Conservation (phyloP, 1,140 invertebrate genomes). For the Camponotus pennsylvanicus region DNA sequence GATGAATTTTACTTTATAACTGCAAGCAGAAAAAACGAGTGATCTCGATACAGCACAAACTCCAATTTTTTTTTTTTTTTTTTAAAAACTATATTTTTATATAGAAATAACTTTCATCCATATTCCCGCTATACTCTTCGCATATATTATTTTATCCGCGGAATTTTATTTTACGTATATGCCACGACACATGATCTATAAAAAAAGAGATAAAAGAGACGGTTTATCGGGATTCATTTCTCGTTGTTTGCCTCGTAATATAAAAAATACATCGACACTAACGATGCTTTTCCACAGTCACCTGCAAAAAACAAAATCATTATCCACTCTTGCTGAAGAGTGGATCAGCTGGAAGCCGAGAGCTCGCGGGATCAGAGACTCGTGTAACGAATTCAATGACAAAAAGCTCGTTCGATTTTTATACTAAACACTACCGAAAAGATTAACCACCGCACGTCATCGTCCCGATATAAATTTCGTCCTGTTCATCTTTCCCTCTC, state of each 20-base stretch:
- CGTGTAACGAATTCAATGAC: constrained; percentile 46
- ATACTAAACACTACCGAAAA: constrained; percentile 10
- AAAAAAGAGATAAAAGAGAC: background rate
- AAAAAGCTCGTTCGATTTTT: constrained; percentile 49
- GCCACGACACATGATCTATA: background rate
- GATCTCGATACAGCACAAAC: background rate
- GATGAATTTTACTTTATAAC: constrained; percentile 1
- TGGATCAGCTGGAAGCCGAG: constrained; percentile 10
- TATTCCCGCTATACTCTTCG: background rate
- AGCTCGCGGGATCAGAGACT: constrained; percentile 41
- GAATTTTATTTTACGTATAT: constrained; percentile 19
- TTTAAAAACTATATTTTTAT: too few species aligned
- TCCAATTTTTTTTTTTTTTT: too few species aligned
- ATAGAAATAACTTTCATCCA: background rate
- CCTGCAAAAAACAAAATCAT: background rate
- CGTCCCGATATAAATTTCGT: constrained; percentile 56
- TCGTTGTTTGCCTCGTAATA: background rate
- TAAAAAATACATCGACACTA: background rate
- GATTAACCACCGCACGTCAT: constrained; percentile 38
- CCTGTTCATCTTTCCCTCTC: background rate
- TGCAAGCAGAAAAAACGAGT: background rate
- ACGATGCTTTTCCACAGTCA: constrained; percentile 1
- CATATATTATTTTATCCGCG: background rate
- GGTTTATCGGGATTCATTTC: background rate
- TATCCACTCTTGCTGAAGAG: background rate